Conservation (phyloP, 2,888 invertebrate genomes). For the Amaurobius ferox region DNA sequence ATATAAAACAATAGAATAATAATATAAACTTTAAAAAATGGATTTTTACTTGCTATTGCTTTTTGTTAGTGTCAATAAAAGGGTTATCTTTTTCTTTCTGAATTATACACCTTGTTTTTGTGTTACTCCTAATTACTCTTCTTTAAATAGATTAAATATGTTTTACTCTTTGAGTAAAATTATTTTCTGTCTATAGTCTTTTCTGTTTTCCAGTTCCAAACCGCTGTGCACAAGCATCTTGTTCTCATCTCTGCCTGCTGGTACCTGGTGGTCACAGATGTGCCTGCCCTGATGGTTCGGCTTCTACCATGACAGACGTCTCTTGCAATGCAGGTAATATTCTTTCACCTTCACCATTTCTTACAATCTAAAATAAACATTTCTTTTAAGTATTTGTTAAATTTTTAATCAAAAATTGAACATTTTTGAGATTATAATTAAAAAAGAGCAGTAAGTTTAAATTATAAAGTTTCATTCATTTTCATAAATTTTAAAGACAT, state of each 20-base stretch:
- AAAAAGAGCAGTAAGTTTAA: no score
- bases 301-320: conserved; percentile 72
- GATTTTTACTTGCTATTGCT: no score
- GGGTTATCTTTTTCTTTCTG: background rate
- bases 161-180: background rate
- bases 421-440: no score
- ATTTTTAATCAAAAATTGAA: no score
- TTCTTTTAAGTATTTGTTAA: no score
- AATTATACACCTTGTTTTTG: background rate
- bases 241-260: conserved; percentile 94
- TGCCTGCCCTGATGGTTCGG: conserved; percentile 88
- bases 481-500: no score
- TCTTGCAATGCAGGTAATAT: conserved; percentile 86
- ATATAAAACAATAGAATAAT: no score
- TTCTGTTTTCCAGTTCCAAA: conserved; percentile 76
- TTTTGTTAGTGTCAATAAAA: background rate
- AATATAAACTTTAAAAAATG: no score
- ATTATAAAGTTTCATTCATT: no score
- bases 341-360: background rate
- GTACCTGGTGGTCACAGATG: conserved; percentile 93
- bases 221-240: conserved; percentile 83
- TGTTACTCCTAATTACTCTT: background rate
- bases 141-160: background rate
- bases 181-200: background rate
- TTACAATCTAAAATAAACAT: no score